These are phyloP conservation scores for Ifrita kowaldi DNA, from an alignment of 2,113 vertebrate species.

Conservation along the genomic window DNA sequence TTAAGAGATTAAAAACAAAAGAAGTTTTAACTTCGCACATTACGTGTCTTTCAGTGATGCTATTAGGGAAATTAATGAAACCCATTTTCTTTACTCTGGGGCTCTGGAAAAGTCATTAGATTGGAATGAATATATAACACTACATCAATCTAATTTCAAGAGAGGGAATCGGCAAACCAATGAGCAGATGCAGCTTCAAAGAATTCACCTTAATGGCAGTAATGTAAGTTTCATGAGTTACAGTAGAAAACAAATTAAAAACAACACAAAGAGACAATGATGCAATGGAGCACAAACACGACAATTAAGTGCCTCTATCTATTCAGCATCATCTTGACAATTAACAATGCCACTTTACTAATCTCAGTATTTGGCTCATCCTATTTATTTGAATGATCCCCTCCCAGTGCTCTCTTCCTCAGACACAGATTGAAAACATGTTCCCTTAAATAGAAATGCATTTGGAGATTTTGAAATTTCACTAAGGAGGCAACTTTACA, in stretches of 20 bases:
- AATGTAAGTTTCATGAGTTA: constrained; percentile 63
- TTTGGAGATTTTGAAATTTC: constrained; percentile 17
- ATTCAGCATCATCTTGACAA: constrained; percentile 52
- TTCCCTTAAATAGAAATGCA: not conserved
- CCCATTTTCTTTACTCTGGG: constrained; percentile 65
- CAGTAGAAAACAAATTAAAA: constrained; percentile 67
- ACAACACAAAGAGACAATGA: constrained; percentile 57
- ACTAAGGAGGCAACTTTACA: not conserved
- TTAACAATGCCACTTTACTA: constrained; percentile 44
- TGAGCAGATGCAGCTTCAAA: constrained; percentile 55
- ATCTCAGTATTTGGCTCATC: constrained; percentile 1
- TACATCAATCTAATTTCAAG: constrained; percentile 72
- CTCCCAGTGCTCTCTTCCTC: not conserved
- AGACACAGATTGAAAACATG: not conserved
- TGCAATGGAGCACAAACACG: constrained; percentile 44
- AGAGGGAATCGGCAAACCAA: constrained; percentile 58
- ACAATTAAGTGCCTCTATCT: constrained; percentile 38
- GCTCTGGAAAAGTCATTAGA: constrained; percentile 67
- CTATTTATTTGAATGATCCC: constrained; percentile 18
- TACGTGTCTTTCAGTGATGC: constrained; percentile 62
- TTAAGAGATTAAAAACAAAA: constrained; percentile 70
- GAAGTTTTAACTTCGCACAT: constrained; percentile 51
- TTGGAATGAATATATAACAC: constrained; percentile 66
- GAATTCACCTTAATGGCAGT: constrained; percentile 63
- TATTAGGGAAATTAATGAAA: constrained; percentile 73